phyloP scores from a whole-genome alignment of 2,888 invertebrate genomes.

The Sceliomorpha sp. region DNA sequence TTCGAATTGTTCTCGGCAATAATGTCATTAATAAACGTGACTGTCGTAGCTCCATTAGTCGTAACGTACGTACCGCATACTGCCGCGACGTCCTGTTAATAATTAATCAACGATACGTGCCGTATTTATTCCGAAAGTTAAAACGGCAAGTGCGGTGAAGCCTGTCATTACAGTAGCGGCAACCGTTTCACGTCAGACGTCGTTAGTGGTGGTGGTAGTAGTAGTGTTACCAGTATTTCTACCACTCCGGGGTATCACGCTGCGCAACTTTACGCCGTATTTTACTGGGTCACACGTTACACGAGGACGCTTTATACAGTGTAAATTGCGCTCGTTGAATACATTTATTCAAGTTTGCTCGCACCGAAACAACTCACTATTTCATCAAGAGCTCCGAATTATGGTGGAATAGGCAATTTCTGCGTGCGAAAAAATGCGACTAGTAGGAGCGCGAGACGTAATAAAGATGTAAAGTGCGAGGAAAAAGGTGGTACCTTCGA shows the following conservation, averaged over 20 bases:
- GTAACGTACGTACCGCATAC: too few species aligned
- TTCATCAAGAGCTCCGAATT: constrained; percentile 2
- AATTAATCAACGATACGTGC: constrained; percentile 8
- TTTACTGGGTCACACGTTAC: constrained; percentile 13
- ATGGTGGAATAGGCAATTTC: background rate
- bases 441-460: too few species aligned
- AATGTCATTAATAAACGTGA: too few species aligned
- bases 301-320: constrained; percentile 1
- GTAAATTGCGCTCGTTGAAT: constrained; percentile 12
- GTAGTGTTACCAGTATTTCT: constrained; percentile 12
- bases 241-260: constrained; percentile 10
- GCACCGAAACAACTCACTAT: constrained; percentile 1
- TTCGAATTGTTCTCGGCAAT: too few species aligned
- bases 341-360: constrained; percentile 21
- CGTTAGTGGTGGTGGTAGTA: constrained; percentile 9
- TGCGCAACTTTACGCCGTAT: constrained; percentile 11
- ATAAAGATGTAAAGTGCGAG: too few species aligned
- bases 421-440: too few species aligned
- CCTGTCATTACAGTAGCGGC: constrained; percentile 24
- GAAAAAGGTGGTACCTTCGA: too few species aligned
- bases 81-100: background rate
- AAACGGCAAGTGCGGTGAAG: background rate
- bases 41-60: too few species aligned
- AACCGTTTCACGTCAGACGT: constrained; percentile 25
- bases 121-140: constrained; percentile 19